Evolutionary conservation across 2,113 vertebrate species (phyloP).

Genomic region (Corythoichthys intestinalis): DNA sequence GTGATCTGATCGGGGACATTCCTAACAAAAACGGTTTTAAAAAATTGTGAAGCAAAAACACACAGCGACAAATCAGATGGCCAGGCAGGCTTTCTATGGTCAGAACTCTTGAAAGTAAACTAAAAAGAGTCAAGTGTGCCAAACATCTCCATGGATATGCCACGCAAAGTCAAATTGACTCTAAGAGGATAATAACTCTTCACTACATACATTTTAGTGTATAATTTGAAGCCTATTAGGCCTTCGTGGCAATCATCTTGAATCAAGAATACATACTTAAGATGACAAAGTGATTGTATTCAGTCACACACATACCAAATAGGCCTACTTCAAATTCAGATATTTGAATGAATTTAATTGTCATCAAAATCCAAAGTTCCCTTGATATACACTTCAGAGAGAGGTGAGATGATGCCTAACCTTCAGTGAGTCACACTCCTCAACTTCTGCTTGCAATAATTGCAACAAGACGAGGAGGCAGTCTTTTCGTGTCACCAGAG

Average conservation of each 20-base stretch:
- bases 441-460: conserved; percentile 24
- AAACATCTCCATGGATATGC: neutral
- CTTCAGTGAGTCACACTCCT: conserved; percentile 22
- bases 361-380: neutral
- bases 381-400: neutral
- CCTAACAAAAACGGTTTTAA: no score
- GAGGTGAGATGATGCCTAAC: conserved; percentile 28
- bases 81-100: no score
- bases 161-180: neutral
- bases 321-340: neutral
- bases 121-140: neutral
- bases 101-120: no score
- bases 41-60: no score
- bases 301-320: neutral
- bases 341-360: neutral
- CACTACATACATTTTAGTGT: neutral
- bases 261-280: neutral
- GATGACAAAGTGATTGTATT: neutral
- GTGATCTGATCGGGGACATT: no score
- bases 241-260: neutral
- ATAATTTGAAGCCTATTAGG: neutral
- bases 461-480: conserved; percentile 30
- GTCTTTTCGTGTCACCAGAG: conserved; percentile 32
- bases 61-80: no score
- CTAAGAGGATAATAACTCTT: neutral